phyloP scores from a whole-genome alignment of 2,888 invertebrate species.

The Protodeltote pygarga region DNA sequence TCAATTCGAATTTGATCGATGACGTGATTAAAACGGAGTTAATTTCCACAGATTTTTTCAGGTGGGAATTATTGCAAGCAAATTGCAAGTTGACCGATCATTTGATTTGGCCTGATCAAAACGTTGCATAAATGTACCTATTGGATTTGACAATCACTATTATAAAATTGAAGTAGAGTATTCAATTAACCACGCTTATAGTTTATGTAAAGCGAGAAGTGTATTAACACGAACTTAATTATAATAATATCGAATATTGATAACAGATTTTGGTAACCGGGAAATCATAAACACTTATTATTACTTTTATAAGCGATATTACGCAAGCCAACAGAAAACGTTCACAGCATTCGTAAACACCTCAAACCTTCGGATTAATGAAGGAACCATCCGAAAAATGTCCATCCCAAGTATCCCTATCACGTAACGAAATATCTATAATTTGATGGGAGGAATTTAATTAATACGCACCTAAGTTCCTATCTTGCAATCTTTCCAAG shows the following conservation, averaged over 20 bases:
- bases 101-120: no score
- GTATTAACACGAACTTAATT: background rate
- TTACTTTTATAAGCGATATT: conserved; percentile 10
- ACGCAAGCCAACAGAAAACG: conserved; percentile 18
- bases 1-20: no score
- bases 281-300: conserved; percentile 2
- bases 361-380: conserved; percentile 43
- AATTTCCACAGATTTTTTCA: no score
- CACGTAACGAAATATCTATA: conserved; percentile 55
- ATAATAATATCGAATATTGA: background rate
- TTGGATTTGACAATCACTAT: no score
- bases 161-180: no score
- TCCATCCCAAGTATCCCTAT: conserved; percentile 51
- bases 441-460: conserved; percentile 53
- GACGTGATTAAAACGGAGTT: no score
- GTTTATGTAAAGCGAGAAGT: conserved; percentile 2
- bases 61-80: no score
- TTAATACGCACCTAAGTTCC: conserved; percentile 48
- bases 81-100: conserved; percentile 48
- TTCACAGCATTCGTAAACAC: conserved; percentile 38
- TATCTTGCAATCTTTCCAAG: conserved; percentile 42
- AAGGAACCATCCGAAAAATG: conserved; percentile 48
- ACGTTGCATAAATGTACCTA: no score
- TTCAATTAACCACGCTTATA: conserved; percentile 16
- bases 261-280: background rate